Percentiles rank a stretch among this genome's conserved stretches.
Conservation (phyloP, 2,888 invertebrate species). For the Drosophila emarginata region DNA sequence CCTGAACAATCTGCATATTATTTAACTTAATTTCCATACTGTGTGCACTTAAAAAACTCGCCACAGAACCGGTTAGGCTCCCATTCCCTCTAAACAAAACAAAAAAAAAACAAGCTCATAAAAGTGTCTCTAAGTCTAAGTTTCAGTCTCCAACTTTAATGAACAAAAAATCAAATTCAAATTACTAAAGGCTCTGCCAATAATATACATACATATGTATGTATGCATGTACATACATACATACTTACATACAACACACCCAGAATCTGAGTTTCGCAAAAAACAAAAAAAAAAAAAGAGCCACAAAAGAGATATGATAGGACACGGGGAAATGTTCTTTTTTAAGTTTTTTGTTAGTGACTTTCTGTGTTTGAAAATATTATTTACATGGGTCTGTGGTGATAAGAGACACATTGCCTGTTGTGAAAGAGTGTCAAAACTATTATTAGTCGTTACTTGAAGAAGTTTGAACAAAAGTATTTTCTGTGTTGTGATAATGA, state of each 20-base stretch:
- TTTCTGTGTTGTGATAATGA: conserved; percentile 62
- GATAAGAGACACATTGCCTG: conserved; percentile 40
- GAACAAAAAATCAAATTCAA: conserved; percentile 38
- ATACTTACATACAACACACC: conserved; percentile 27
- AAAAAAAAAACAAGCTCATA: conserved; percentile 40
- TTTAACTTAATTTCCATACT: conserved; percentile 31
- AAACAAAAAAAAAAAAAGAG: conserved; percentile 22
- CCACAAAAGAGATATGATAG: conserved; percentile 22
- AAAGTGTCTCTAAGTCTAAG: conserved; percentile 57
- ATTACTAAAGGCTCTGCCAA: conserved; percentile 26
- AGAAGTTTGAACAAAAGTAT: conserved; percentile 46
- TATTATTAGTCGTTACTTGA: conserved; percentile 61
- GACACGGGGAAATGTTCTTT: conserved; percentile 6
- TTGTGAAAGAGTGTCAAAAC: conserved; percentile 31
- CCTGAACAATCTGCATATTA: conserved; percentile 43
- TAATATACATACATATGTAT: conserved; percentile 1
- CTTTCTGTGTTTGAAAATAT: conserved; percentile 67
- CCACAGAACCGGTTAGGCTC: not conserved
- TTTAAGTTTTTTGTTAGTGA: conserved; percentile 56
- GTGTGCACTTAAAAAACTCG: conserved; percentile 28
- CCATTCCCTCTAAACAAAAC: not conserved
- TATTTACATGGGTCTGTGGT: conserved; percentile 60
- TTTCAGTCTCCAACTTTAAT: not conserved
- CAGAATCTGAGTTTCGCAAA: conserved; percentile 15
- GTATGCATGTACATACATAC: too few species aligned